A percentile compares a stretch with the other conserved stretches of the same genome.
Evolutionary conservation across 2,113 vertebrate genomes (phyloP).

Genomic region (Amazona vittata): DNA sequence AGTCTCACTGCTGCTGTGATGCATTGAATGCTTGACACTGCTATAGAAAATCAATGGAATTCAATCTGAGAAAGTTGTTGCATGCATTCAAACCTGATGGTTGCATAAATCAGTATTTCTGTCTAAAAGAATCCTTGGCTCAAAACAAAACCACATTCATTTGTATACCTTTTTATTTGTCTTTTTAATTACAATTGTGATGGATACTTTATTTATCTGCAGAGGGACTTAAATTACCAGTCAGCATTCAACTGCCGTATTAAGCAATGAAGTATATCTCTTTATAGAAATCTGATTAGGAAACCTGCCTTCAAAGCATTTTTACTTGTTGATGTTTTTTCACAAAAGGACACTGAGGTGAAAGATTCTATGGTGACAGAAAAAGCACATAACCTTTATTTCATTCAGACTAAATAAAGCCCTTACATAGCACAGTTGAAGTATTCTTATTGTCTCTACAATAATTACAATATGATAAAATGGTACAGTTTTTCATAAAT

Average conservation of each 20-base stretch:
- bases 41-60: constrained; percentile 84
- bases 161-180: constrained; percentile 51
- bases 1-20: constrained; percentile 45
- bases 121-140: background rate
- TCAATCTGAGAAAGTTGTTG: constrained; percentile 78
- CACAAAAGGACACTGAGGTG: background rate
- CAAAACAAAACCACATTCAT: constrained; percentile 63
- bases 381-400: background rate
- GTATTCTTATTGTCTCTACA: background rate
- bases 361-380: background rate
- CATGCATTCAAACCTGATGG: constrained; percentile 74
- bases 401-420: background rate
- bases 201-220: constrained; percentile 61
- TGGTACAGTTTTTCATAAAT: background rate
- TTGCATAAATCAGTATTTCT: constrained; percentile 78
- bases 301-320: constrained; percentile 50
- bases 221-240: constrained; percentile 45
- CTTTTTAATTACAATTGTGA: constrained; percentile 56
- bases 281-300: constrained; percentile 64
- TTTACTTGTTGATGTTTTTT: constrained; percentile 4
- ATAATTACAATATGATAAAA: background rate
- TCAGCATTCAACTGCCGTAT: constrained; percentile 45
- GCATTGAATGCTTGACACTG: constrained; percentile 74
- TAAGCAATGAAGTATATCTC: constrained; percentile 29
- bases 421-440: background rate